Evolutionary conservation across 2,113 vertebrate genomes (phyloP).

Genomic region (Orycteropus afer): DNA sequence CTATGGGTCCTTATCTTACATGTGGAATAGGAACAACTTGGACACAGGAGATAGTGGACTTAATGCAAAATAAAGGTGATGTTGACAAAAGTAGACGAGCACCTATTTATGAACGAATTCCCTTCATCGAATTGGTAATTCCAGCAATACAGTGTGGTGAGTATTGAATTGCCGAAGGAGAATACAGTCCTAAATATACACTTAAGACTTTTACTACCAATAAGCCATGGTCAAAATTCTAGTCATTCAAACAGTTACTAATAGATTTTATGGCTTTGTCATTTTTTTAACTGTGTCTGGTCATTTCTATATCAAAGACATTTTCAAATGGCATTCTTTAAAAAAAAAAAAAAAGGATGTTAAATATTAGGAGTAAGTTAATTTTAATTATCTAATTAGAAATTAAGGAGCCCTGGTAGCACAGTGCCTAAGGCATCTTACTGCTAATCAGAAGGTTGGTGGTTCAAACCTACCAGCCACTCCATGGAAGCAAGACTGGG

Average conservation of each 20-base stretch:
- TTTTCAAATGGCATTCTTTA: neutral
- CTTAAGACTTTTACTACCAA: neutral
- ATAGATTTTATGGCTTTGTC: neutral
- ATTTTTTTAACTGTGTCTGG: neutral
- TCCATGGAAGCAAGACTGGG: no score
- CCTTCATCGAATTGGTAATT: slow-evolving; percentile 82
- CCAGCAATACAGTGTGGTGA: slow-evolving; percentile 59
- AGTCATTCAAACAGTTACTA: neutral
- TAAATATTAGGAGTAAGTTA: neutral
- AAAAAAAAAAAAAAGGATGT: neutral
- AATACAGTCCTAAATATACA: neutral
- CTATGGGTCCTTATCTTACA: neutral
- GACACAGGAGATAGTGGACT: slow-evolving; percentile 86
- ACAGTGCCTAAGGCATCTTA: no score
- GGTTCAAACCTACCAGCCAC: no score
- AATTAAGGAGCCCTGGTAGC: no score
- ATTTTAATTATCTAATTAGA: no score
- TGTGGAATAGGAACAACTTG: slow-evolving; percentile 84
- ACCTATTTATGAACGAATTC: slow-evolving; percentile 76
- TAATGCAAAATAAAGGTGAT: slow-evolving; percentile 82
- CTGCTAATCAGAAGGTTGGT: no score
- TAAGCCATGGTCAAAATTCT: neutral
- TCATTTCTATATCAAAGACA: neutral
- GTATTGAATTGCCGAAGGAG: neutral
- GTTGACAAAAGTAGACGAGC: slow-evolving; percentile 72